Base-by-base conservation (phyloP, 2,888 invertebrate genomes). In the Drosophila austrosaltans region DNA sequence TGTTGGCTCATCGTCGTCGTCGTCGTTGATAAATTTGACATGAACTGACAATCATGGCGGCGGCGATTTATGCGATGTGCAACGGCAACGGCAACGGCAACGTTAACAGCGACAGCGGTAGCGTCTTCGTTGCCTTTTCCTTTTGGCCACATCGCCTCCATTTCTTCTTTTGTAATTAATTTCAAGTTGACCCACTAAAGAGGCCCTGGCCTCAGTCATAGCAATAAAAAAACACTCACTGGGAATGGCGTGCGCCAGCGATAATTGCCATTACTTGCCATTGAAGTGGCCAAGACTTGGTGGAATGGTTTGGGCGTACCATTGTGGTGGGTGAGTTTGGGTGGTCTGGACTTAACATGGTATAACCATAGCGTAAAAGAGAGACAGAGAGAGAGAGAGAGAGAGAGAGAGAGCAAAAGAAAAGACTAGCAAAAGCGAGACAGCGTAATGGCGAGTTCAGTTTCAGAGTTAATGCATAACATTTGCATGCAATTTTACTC, bases 111-210 rank as follows among this genome's bases (percentile, higher is more conserved):
- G 16, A 8, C 20, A 44, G n/a, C 53, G n/a, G 7, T 30, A 6
- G 16, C 65, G 28, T 32, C 20, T 44, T 20, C 53, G n/a, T 36
- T 36, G 36, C 8, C 8, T 48, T 12, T 53, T 16, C 10, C 42
- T 56, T 28, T 7, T 20, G 10, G 12, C 40, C 32, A n/a, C 36
- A 3, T n/a, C 25, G 54, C 30, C 48, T 16, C 53, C 36, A 28
- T 57, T 53, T 39, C 25, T 59, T 48, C 60, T 20, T 36, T 53
- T 20, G 86, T 76, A 83, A 83, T 80, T 83, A 86, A 83, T 85
- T 85, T 88, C 73, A 68, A 75, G 88, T 78, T 88, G 83, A 86
- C 83, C 88, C 88, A 80, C 63, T 80, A 80, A 85, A 68, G 76
- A 65, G 73, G 66, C 63, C 60, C 57, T 48, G 63, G 72, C 75